Base-by-base conservation (phyloP, 2,113 vertebrate genomes). In the Steatornis caripensis region DNA sequence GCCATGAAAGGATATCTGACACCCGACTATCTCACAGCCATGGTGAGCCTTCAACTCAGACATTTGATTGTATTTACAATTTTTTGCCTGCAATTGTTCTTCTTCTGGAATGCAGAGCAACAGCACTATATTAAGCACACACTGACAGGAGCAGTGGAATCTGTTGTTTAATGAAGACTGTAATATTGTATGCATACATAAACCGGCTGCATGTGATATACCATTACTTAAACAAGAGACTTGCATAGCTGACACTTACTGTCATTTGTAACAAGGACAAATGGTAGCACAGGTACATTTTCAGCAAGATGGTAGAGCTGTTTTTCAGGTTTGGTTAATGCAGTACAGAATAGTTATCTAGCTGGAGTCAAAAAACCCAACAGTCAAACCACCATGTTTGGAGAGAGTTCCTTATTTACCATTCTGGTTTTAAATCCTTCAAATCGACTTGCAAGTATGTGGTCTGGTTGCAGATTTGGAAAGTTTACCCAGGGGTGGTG, bases 1-100 rank as follows among this genome's bases (percentile, higher is more conserved):
- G 80, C 61, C 30, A 54, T 43, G 86, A 89, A 76, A 92, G 65
- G 68, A 78, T 84, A 93, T 84, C 66, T 91, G 76, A 89, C 72
- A 89, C 34, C 20, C 19, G 0, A 4, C 70, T n/a, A 30, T 58
- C 84, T 87, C 60, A 65, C 39, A 92, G 72, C 39, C 65, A 12
- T 15, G 10, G 51, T 49, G 34, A 72, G 87, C 60, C n/a, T 80
- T 83, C 68, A 62, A 9, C 58, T 77, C 83, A 83, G 68, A 55
- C 11, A 51, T 87, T 83, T 74, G 54, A 80, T 27, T 77, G 41
- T 29, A 55, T 75, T 84, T 27, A 36, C 65, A 39, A 19, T 36
- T 62, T 72, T 54, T 36, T 27, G 22, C 41, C 75, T 51, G n/a
- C 55, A 74, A 58, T 79, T 84, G 41, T 83, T 92, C 61, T 95